Base-by-base conservation (phyloP, 1,140 invertebrate genomes). In the Drosophila sechellia region DNA sequence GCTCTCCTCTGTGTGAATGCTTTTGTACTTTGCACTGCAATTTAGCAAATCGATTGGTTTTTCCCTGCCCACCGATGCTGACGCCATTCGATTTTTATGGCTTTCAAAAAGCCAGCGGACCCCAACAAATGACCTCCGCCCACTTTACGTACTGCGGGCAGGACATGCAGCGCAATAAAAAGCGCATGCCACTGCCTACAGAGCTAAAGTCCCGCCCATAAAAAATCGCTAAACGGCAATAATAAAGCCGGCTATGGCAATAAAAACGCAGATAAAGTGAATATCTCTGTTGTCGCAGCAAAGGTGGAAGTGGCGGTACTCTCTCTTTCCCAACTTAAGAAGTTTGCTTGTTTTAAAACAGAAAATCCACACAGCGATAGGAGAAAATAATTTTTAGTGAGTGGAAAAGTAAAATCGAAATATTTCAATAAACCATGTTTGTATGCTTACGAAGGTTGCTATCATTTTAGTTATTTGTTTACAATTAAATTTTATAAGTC, bases 1-100 rank as follows among this genome's bases (percentile, higher is more conserved):
- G 15, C 39, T 20, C 43, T 53, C 50, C 59, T 66, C 22, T 56
- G 63, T 66, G 59, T 58, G 46, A 55, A 58, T 60, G 49, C 61
- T 58, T 57, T 77, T 83, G 72, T 80, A 84, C 79, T 89, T 89
- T 65, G 54, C 84, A 80, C 79, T 87, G 84, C 79, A 89, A 84
- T 89, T 89, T 84, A 84, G 86, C 84, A 89, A 89, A 89, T 89
- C 84, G 84, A 89, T 89, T 89, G 81, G 84, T 89, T 75, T 80
- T 72, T 77, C 64, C 53, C 83, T 37, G 15, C 22, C 42, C 63
- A 37, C 39, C 27, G 10, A 40, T 39, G 31, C 64, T 49, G 22
- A 53, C 60, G 65, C 74, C 83, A 83, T 86, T 86, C 83, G 71
- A 87, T 86, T 86, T 86, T 87, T 87, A 86, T 86, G 76, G 83